phyloP scores from a whole-genome alignment of 2,113 vertebrate species.

The Cyanoderma ruficeps region DNA sequence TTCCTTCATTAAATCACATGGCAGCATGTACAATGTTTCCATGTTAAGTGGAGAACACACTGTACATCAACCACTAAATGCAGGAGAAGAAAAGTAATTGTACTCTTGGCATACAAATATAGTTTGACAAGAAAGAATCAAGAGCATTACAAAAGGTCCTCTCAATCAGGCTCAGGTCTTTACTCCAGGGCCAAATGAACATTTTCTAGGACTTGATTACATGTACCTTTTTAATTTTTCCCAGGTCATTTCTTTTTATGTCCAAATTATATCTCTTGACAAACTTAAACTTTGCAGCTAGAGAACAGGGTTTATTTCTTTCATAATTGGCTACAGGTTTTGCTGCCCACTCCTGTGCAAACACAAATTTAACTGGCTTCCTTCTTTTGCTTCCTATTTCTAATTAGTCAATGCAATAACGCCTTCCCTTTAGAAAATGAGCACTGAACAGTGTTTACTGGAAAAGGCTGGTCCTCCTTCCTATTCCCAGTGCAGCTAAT shows the following conservation, averaged over 20 bases:
- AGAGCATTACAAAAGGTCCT: background rate
- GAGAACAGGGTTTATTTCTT: background rate
- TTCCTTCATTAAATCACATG: background rate
- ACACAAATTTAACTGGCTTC: background rate
- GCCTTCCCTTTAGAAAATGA: background rate
- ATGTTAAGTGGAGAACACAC: background rate
- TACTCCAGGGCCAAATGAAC: background rate
- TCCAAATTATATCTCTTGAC: background rate
- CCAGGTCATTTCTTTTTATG: background rate
- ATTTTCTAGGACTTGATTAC: background rate
- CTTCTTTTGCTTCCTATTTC: conserved; percentile 12
- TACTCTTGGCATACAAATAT: background rate
- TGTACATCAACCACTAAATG: background rate
- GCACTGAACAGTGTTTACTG: background rate
- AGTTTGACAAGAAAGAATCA: background rate
- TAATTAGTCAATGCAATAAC: background rate
- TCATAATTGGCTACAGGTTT: background rate
- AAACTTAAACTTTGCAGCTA: background rate
- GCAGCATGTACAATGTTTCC: background rate
- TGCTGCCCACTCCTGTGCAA: background rate
- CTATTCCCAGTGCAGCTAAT: background rate
- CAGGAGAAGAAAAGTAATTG: background rate
- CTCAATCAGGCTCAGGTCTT: background rate
- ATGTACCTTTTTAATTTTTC: background rate
- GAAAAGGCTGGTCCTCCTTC: background rate